These are phyloP conservation scores for Ophiodon elongatus DNA, from an alignment of 2,113 vertebrate species.

Conservation along the genomic window DNA sequence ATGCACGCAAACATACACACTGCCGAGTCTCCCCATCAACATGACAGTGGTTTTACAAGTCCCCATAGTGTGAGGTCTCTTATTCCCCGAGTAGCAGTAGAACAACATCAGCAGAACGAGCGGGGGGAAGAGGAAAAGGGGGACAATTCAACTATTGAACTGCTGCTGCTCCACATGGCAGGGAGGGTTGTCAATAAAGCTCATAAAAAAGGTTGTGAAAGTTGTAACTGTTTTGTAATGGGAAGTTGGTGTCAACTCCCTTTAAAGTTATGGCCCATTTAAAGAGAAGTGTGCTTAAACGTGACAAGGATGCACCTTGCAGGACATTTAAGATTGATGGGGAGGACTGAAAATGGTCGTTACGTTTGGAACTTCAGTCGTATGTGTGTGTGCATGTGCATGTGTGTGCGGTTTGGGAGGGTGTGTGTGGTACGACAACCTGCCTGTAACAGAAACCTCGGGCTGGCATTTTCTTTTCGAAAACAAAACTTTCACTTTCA, in stretches of 20 bases:
- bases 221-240: constrained; percentile 79
- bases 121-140: constrained; percentile 16
- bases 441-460: constrained; percentile 73
- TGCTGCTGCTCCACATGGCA: constrained; percentile 42
- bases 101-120: constrained; percentile 74
- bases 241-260: constrained; percentile 80
- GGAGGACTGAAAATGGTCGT: constrained; percentile 69
- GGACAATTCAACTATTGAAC: constrained; percentile 75
- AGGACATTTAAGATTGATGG: constrained; percentile 72
- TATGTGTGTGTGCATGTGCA: background rate
- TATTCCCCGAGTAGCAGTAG: constrained; percentile 74
- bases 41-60: constrained; percentile 83
- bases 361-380: constrained; percentile 16
- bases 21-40: constrained; percentile 72
- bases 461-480: constrained; percentile 74
- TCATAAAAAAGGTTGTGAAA: constrained; percentile 79
- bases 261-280: constrained; percentile 82
- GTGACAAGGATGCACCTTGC: constrained; percentile 80
- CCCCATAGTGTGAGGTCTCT: constrained; percentile 81
- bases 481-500: constrained; percentile 79
- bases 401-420: constrained; percentile 30
- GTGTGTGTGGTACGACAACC: constrained; percentile 64
- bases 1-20: constrained; percentile 55
- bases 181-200: constrained; percentile 79
- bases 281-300: constrained; percentile 77